Base-by-base conservation (phyloP, 2,888 invertebrate genomes). In the Bombylius discolor region DNA sequence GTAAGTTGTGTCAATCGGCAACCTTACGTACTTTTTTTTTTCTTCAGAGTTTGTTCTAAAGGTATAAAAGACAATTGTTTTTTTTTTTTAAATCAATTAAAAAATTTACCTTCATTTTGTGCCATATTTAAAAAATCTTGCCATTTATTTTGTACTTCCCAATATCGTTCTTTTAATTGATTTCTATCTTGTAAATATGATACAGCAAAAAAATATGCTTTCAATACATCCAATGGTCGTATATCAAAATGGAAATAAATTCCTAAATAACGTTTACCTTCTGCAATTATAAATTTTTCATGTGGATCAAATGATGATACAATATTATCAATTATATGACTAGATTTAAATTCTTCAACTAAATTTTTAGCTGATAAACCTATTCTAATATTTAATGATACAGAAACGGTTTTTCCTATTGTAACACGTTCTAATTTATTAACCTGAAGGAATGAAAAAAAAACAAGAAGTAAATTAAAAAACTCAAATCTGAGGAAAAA, bases 371-470 rank as follows among this genome's bases (percentile, higher is more conserved):
- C 70, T 14, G 73, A 73, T 13, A 74, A 59, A 5, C 74, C 74
- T 12, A 74, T 62, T 7, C 66, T 65, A 31, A 74, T 68, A 54
- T 70, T 69, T 5, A 71, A 62, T 3, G 74, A 73, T 2, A 74
- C 70, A 0, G 74, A 74, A 1, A 74, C 74, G 0, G 79, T 80
- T 63, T 72, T 70, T 51, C 81, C 79, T 51, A 82, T 64, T 34
- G 86, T 72, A 6, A 88, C 81, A 31, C 85, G 84, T 73, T 95
- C 94, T 59, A 75, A 73, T 61, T 74, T 74, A 68, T 94, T 94
- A 5, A 71, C 70, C 69, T 69, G 47, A 32, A 51, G 4, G 32
- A 11, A 49, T 9, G 36, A 6, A n/a, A 33, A 47, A 33, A 47
- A 42, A 45, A 45, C 5, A 14, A 45, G 1, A 45, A 45, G 33